Base-by-base conservation (phyloP, 2,797 vertebrate genomes). In the Thunnus albacares region DNA sequence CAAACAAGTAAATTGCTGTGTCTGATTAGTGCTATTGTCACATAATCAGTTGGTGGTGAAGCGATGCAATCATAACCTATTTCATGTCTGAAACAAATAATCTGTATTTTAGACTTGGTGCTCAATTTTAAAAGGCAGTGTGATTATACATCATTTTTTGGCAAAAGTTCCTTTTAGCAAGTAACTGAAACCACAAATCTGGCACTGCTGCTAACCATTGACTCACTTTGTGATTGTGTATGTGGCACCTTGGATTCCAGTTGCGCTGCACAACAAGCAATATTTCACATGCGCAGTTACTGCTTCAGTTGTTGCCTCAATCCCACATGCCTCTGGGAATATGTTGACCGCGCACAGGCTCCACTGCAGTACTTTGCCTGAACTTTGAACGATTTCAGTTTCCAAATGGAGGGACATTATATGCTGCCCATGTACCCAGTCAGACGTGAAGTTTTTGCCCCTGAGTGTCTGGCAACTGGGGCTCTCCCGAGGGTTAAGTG, bases 401-500 rank as follows among this genome's bases (percentile, higher is more conserved):
- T 88, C 77, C 85, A 81, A 89, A 84, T 53, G 88, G 75, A 56
- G 85, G 70, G 85, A 71, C 61, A 71, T 88, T 90, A 81, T 73
- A 68, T 28, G 38, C 75, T 71, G 73, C 59, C 72, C 73, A 71
- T 83, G 81, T 53, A 75, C 69, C 81, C 87, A 91, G 86, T 87
- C 90, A 90, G 72, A 86, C 68, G 76, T 80, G 84, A 83, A 66
- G 77, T 77, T 87, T 75, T 80, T 79, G 83, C 83, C 81, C 55
- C 62, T 15, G 45, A 81, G 71, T 79, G 80, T 87, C 49, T 81
- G 18, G 60, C 51, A 26, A 80, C 81, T 35, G 65, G 30, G 60
- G 49, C 63, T 85, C 83, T 89, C 84, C 63, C 15, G 91, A 79
- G 89, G 88, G 81, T 87, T 86, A 83, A 89, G 84, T 88, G 85